Percentiles rank a stretch among this genome's conserved stretches.
Conservation (phyloP, 2,888 invertebrate genomes). For the Drosophila mulleri region DNA sequence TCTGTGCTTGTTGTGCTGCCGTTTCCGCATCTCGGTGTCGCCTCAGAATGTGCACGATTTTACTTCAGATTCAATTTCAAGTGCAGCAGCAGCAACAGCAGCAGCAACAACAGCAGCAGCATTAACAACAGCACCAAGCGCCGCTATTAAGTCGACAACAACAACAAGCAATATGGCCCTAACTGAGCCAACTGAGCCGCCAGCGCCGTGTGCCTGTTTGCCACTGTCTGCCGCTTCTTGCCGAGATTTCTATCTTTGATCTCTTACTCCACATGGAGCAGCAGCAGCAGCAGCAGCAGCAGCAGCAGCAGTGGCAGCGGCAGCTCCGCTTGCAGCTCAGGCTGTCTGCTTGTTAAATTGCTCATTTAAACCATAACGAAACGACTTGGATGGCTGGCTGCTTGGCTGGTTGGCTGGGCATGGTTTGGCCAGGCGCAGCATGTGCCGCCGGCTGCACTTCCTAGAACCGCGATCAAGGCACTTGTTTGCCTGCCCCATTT, state of each 20-base stretch:
- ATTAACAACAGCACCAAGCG: slow-evolving; percentile 67
- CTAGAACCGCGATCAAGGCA: slow-evolving; percentile 62
- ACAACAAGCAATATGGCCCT: slow-evolving; percentile 80
- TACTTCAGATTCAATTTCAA: slow-evolving; percentile 81
- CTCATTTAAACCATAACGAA: slow-evolving; percentile 80
- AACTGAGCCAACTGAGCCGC: slow-evolving; percentile 53
- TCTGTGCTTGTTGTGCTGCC: slow-evolving; percentile 80
- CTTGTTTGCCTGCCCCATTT: slow-evolving; percentile 38
- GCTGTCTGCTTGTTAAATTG: slow-evolving; percentile 57
- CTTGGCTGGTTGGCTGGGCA: slow-evolving; percentile 44
- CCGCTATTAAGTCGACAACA: slow-evolving; percentile 82
- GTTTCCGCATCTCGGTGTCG: slow-evolving; percentile 83
- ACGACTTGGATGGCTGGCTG: slow-evolving; percentile 48
- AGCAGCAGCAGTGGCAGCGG: neutral
- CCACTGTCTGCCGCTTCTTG: slow-evolving; percentile 80
- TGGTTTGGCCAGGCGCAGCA: slow-evolving; percentile 57
- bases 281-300: slow-evolving; percentile 25
- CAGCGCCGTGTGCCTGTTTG: slow-evolving; percentile 66
- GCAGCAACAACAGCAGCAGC: slow-evolving; percentile 41
- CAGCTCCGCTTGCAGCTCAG: slow-evolving; percentile 17
- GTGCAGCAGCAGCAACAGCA: slow-evolving; percentile 70
- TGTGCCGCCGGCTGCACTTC: slow-evolving; percentile 69
- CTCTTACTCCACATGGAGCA: slow-evolving; percentile 83
- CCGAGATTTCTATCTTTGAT: slow-evolving; percentile 83
- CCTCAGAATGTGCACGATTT: slow-evolving; percentile 80